These are phyloP conservation scores for Ectropis crepuscularia DNA, from an alignment of 2,888 invertebrate genomes.

Conservation along the genomic window DNA sequence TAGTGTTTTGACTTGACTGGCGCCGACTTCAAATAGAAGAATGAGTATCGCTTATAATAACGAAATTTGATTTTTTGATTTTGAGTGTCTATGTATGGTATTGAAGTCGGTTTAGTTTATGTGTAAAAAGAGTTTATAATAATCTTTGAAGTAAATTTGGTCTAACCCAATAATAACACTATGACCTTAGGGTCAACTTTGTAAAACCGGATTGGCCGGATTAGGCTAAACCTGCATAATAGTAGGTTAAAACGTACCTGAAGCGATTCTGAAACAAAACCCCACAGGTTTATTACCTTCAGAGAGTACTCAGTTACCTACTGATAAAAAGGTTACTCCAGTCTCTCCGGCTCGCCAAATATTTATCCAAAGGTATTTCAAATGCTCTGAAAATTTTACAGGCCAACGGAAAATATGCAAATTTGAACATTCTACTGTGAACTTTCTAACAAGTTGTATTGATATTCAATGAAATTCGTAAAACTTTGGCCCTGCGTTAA, in stretches of 20 bases:
- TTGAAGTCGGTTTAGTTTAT: no score
- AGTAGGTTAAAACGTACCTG: background rate
- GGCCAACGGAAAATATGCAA: constrained; percentile 30
- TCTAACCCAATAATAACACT: no score
- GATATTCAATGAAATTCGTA: constrained; percentile 37
- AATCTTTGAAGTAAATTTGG: no score
- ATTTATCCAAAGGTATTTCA: constrained; percentile 28
- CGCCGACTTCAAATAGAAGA: no score
- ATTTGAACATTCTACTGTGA: constrained; percentile 27
- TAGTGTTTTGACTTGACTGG: no score
- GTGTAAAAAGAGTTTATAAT: no score
- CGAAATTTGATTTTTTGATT: no score
- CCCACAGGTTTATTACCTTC: background rate
- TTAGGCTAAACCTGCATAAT: background rate
- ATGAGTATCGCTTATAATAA: no score
- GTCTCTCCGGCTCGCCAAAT: constrained; percentile 22
- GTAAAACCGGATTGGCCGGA: no score
- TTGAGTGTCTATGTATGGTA: no score
- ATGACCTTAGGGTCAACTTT: no score
- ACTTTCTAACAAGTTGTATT: constrained; percentile 32
- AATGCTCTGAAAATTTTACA: constrained; percentile 24
- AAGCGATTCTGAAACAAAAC: background rate
- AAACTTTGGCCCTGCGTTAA: constrained; percentile 26
- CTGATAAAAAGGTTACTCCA: constrained; percentile 18
- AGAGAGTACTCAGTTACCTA: background rate